Conservation (phyloP, 2,888 invertebrate species). For the Drosophila cognata region DNA sequence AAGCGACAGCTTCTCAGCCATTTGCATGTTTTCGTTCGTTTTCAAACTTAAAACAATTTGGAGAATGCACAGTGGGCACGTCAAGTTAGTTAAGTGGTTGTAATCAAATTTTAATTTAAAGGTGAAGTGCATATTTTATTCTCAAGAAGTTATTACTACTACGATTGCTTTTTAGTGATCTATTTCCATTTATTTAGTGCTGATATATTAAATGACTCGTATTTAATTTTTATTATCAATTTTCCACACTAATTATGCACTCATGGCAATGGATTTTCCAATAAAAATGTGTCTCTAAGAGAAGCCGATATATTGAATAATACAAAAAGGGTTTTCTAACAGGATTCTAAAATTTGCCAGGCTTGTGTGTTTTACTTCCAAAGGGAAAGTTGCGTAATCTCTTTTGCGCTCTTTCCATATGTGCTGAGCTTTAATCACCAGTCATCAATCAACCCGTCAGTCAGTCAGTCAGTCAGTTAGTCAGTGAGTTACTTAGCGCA, state of each 20-base stretch:
- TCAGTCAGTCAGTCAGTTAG: not conserved
- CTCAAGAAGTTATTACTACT: not conserved
- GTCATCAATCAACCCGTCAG: not conserved
- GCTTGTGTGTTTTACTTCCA: not conserved
- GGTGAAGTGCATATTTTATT: not conserved
- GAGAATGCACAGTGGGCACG: constrained; percentile 38
- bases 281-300: not conserved
- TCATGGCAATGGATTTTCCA: not conserved
- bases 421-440: not conserved
- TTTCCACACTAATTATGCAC: too few species aligned
- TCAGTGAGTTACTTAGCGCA: not conserved
- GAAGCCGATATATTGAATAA: not conserved
- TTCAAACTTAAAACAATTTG: constrained; percentile 25
- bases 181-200: too few species aligned
- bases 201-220: too few species aligned
- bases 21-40: constrained; percentile 57
- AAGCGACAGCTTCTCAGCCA: constrained; percentile 24
- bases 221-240: too few species aligned
- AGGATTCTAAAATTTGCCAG: not conserved
- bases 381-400: not conserved
- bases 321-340: not conserved
- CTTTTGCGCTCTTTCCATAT: not conserved
- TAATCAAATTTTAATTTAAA: not conserved
- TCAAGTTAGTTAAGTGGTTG: not conserved
- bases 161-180: not conserved